A percentile compares a stretch with the other conserved stretches of the same genome.
Conservation (phyloP, 2,113 vertebrate genomes). For the Anoura caudifer region DNA sequence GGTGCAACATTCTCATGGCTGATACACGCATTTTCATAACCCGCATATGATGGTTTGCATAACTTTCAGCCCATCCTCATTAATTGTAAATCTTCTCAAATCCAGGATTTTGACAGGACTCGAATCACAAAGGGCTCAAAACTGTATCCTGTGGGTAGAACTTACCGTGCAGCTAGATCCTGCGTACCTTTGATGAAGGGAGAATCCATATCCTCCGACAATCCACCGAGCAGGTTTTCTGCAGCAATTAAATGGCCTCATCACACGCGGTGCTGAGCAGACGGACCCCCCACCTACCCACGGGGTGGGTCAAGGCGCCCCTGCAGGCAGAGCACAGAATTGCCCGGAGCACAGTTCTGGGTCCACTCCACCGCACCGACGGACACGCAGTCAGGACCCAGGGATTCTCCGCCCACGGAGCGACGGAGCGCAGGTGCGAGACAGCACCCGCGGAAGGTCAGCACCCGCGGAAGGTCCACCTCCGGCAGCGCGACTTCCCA, state of each 20-base stretch:
- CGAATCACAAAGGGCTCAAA: neutral
- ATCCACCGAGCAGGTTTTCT: neutral
- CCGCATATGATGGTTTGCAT: neutral
- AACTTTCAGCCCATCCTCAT: neutral
- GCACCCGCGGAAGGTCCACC: neutral
- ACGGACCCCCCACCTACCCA: neutral
- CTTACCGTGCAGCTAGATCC: neutral
- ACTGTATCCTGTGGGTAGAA: neutral
- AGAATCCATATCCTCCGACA: neutral
- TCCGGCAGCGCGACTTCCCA: neutral
- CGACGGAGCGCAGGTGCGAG: neutral
- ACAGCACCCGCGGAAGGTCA: neutral
- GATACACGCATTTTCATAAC: neutral
- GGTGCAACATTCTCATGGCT: neutral
- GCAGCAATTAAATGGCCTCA: neutral
- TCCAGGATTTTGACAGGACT: neutral
- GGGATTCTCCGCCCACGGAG: neutral
- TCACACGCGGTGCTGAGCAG: neutral
- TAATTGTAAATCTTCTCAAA: constrained; percentile 41
- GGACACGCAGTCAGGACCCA: neutral
- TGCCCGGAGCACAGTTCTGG: neutral
- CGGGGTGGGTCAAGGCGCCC: neutral
- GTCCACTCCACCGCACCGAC: neutral
- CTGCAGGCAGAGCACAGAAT: neutral
- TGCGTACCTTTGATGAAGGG: neutral